Evolutionary conservation across 2,888 invertebrate genomes (phyloP), one percentile per base, ranked within the genome.

Genomic region (Panopea generosa): DNA sequence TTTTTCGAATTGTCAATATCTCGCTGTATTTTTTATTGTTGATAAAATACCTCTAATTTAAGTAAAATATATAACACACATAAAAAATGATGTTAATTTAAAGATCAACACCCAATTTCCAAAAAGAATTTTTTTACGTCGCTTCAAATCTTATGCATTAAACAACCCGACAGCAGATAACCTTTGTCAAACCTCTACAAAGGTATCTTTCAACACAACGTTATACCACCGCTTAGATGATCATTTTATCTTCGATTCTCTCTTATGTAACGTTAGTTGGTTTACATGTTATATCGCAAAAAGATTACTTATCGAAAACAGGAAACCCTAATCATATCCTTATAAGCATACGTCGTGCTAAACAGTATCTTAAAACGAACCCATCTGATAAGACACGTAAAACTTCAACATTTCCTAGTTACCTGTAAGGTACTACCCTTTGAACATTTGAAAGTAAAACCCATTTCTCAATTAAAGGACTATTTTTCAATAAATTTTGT

Each of bases 401-500:
- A 45, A 52, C 52, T 62, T 59, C 45, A 52, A 16, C n/a, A 38
- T 33, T 47, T 52, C 71, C 60, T 52, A 47, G 76, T 43, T 67
- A 71, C 74, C 27, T 52, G 24, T 55, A 70, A 49, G 59, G 43
- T 29, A 26, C 43, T 62, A 50, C 61, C 72, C 79, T 79, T 79
- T 79, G 79, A 79, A 76, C 72, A 33, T 69, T 59, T 24, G 7
- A 2, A 24, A 38, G 22, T 33, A 67, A 65, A 52, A 43, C 52
- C 66, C 70, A 38, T 63, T 65, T 50, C 63, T 63, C 73, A 62
- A 77, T 80, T 80, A 80, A 76, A 80, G 49, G 73, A 57, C 80
- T 74, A 80, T 80, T 80, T 80, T 77, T 80, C 80, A 80, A 80
- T 80, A 74, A 70, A 70, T 60, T 65, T 20, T 61, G 63, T 56